Conservation (phyloP, 2,888 invertebrate genomes). For the Adela reaumurella region DNA sequence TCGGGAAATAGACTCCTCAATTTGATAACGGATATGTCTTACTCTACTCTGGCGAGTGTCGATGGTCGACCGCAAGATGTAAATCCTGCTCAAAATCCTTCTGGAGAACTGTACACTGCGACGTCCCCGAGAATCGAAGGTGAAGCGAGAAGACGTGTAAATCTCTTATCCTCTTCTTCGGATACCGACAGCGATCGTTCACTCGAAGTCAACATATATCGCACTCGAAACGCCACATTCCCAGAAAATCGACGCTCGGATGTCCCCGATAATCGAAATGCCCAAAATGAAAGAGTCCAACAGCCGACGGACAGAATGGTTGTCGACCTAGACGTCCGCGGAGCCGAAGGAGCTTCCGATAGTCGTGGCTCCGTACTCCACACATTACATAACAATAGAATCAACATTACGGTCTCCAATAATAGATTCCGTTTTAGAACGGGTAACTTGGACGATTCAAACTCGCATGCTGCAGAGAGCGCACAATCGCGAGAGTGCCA, state of each 20-base stretch:
- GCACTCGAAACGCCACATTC: constrained; percentile 36
- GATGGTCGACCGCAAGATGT: constrained; percentile 21
- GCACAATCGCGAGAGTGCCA: too few relatives aligned
- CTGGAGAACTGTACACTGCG: not conserved
- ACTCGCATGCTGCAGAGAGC: too few relatives aligned
- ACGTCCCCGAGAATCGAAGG: not conserved
- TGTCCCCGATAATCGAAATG: not conserved
- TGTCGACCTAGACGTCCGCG: constrained; percentile 21
- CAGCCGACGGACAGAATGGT: constrained; percentile 27
- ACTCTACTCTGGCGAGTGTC: constrained; percentile 33
- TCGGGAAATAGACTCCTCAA: constrained; percentile 44
- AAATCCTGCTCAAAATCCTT: not conserved
- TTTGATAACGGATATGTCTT: constrained; percentile 44
- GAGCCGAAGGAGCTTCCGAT: constrained; percentile 15
- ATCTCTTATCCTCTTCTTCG: constrained; percentile 23
- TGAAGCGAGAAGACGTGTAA: not conserved
- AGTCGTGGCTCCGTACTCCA: constrained; percentile 2
- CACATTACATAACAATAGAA: constrained; percentile 15
- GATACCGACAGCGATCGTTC: constrained; percentile 43
- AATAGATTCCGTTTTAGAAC: constrained; percentile 35
- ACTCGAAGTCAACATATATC: constrained; percentile 38
- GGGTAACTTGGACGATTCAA: constrained; percentile 19
- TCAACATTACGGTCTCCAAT: constrained; percentile 25
- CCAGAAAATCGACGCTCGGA: not conserved
- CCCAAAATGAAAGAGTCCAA: not conserved